Base-by-base conservation (phyloP, 1,140 invertebrate species). In the Oreohelix idahoensis region DNA sequence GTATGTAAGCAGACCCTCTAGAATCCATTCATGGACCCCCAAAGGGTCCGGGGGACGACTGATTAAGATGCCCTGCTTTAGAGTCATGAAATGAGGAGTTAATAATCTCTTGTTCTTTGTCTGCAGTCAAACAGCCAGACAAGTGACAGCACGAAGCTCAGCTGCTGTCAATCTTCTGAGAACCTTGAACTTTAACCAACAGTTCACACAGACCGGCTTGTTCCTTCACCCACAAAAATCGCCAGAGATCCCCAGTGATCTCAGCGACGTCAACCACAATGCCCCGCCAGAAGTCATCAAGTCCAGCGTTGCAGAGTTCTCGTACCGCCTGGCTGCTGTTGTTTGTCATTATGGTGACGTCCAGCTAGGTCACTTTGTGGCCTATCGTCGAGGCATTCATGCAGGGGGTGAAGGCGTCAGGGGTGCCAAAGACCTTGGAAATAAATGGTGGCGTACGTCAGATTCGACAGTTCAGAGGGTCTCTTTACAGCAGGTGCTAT, bases 311-410 rank as follows among this genome's bases (percentile, higher is more conserved):
- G 42, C 79, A n/a, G 86, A 86, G 32, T 87, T 86, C 80, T 84
- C 85, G 15, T 98, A 97, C 92, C 94, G 94, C 87, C 93, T 98
- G 66, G 94, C 95, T 86, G 95, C 97, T 0, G 96, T 97, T 0
- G 95, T 98, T n/a, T 96, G 97, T 66, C 97, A 98, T 93, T 94
- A 96, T 71, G 97, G 97, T 32, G 95, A 96, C 86, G 96, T 96
- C 20, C 94, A 96, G 90, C 95, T 95, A 73, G 97, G 97, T 42
- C 97, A 98, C 94, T 98, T 98, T 93, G 95, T 98, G 71, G 97
- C 97, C 51, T 98, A 97, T 90, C 93, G 97, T 76, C 94, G 96
- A 23, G 96, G 96, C 53, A 32, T 75, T 29, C 79, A 78, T 78
- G 79, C 75, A 36, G 79, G 36, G 86, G 86, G 66, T 76, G 83